These are phyloP conservation scores for Aplochiton taeniatus DNA, from an alignment of 2,797 vertebrate species.

Conservation along the genomic window DNA sequence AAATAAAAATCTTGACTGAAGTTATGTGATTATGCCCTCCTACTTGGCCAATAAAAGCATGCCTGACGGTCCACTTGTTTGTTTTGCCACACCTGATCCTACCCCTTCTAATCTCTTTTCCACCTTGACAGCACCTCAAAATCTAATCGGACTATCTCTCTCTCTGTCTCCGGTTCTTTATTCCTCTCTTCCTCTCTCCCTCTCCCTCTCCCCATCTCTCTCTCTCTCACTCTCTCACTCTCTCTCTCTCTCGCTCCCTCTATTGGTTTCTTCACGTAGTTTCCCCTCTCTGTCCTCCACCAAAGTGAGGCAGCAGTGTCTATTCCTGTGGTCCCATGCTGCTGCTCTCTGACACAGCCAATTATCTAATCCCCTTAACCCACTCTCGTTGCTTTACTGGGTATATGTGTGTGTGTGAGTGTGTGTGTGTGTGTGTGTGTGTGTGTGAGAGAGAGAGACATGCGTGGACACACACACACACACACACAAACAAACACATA, in stretches of 20 bases:
- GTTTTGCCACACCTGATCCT: too few relatives aligned
- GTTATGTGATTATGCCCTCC: too few relatives aligned
- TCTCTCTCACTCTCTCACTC: slow-evolving; percentile 5
- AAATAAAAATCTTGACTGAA: too few relatives aligned
- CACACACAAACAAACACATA: too few relatives aligned
- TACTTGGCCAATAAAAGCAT: too few relatives aligned
- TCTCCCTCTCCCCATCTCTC: slow-evolving; percentile 5
- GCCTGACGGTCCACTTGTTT: too few relatives aligned
- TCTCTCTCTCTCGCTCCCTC: slow-evolving; percentile 37
- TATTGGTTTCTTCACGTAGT: too few relatives aligned
- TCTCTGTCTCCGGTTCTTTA: slow-evolving; percentile 15
- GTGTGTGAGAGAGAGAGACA: not conserved
- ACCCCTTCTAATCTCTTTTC: not conserved
- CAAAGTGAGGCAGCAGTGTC: slow-evolving; percentile 25
- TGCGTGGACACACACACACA: too few relatives aligned
- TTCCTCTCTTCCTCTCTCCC: not conserved
- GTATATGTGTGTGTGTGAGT: slow-evolving; percentile 5
- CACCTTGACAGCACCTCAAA: slow-evolving; percentile 14
- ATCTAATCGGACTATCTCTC: slow-evolving; percentile 12
- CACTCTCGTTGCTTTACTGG: slow-evolving; percentile 18
- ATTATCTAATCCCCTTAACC: slow-evolving; percentile 60
- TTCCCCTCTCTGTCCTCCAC: not conserved
- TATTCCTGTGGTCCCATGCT: slow-evolving; percentile 56
- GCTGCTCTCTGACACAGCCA: slow-evolving; percentile 47
- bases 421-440: not conserved